These are phyloP conservation scores for Lordiphosa stackelbergi DNA, from an alignment of 1,140 invertebrate genomes.

Conservation along the genomic window DNA sequence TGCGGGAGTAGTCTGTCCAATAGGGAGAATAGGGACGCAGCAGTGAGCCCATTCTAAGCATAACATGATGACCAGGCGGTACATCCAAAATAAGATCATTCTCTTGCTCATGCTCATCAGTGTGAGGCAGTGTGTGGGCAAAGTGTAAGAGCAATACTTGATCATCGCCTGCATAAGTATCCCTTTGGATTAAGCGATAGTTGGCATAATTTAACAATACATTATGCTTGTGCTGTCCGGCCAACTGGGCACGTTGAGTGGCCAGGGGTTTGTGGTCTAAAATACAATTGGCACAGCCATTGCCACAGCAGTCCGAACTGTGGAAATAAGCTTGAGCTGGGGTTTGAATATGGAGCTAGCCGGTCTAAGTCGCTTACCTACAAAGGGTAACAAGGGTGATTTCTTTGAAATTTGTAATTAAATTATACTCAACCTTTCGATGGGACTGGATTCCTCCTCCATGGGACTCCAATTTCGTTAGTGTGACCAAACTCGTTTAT, in stretches of 20 bases:
- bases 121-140: background rate
- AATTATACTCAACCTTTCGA: no score
- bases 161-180: slow-evolving; percentile 9
- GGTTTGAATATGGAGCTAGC: background rate
- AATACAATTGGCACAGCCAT: slow-evolving; percentile 73
- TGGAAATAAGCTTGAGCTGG: slow-evolving; percentile 10
- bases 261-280: slow-evolving; percentile 49
- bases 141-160: slow-evolving; percentile 56
- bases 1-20: slow-evolving; percentile 49
- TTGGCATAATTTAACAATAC: slow-evolving; percentile 44
- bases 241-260: slow-evolving; percentile 32
- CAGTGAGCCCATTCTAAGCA: slow-evolving; percentile 44
- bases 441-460: no score
- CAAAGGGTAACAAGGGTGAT: background rate
- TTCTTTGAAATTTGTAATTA: no score
- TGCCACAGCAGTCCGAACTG: slow-evolving; percentile 65
- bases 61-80: slow-evolving; percentile 66
- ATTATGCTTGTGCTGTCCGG: slow-evolving; percentile 55
- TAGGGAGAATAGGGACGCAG: slow-evolving; percentile 70
- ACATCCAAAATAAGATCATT: slow-evolving; percentile 51
- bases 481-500: no score
- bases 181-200: slow-evolving; percentile 41
- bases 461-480: no score
- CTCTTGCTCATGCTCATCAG: background rate
- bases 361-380: background rate